Evolutionary conservation across 2,888 invertebrate genomes (phyloP).

Genomic region (Eristalinus aeneus): DNA sequence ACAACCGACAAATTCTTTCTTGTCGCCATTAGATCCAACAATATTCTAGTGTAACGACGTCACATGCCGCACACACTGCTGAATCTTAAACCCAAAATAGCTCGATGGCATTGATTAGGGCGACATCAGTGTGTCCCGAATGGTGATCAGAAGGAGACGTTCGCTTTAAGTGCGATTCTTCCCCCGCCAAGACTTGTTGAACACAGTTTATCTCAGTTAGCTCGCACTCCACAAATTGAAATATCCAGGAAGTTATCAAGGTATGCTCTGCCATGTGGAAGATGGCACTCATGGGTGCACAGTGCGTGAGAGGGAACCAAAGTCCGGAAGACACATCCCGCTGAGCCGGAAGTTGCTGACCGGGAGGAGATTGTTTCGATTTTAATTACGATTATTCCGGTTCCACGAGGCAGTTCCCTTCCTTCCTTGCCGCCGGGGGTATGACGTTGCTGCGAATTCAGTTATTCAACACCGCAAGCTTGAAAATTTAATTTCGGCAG

Average conservation of each 20-base stretch:
- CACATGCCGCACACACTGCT: neutral
- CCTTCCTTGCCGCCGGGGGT: neutral
- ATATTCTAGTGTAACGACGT: neutral
- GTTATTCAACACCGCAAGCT: slow-evolving; percentile 14
- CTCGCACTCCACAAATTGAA: neutral
- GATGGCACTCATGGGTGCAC: neutral
- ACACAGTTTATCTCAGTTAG: neutral
- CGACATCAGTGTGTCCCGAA: neutral
- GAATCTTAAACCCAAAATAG: neutral
- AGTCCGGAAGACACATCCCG: neutral
- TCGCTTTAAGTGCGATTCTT: neutral
- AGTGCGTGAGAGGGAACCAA: neutral
- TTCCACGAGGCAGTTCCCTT: neutral
- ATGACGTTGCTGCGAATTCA: neutral
- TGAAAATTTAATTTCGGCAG: slow-evolving; percentile 25
- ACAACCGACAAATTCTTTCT: neutral
- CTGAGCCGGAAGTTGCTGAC: neutral
- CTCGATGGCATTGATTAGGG: neutral
- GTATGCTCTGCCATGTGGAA: neutral
- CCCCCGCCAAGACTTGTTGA: slow-evolving; percentile 8
- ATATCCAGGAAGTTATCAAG: neutral
- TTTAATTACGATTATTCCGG: slow-evolving; percentile 26
- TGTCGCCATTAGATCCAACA: neutral
- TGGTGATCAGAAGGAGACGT: neutral
- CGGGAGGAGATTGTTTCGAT: neutral